Conservation (phyloP, 35 echinoderm and acorn worm genomes). For the Heliocidaris tuberculata region DNA sequence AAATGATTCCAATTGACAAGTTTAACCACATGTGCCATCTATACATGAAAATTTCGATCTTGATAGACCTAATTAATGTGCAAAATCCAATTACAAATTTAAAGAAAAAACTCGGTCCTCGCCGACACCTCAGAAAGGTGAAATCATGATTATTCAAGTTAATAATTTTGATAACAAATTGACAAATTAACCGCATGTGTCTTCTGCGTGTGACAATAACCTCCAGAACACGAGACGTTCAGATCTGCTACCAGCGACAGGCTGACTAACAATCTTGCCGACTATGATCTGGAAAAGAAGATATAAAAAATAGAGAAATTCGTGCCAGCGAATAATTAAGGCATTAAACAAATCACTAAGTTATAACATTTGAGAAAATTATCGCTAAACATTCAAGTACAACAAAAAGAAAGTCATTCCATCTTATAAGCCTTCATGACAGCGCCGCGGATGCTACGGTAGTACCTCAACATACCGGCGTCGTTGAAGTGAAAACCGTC, state of each 20-base stretch:
- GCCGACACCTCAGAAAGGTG: neutral
- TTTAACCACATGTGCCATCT: too few relatives aligned
- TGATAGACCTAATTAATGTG: neutral
- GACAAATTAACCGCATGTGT: neutral
- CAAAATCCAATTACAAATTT: neutral
- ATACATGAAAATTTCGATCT: neutral
- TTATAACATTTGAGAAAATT: too few relatives aligned
- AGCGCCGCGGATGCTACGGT: slow-evolving; percentile 25
- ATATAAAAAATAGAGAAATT: neutral
- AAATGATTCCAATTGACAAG: too few relatives aligned
- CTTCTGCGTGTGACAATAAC: neutral
- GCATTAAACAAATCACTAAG: too few relatives aligned
- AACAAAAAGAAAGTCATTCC: neutral
- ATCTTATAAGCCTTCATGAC: slow-evolving; percentile 44
- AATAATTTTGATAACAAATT: neutral
- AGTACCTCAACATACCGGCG: slow-evolving; percentile 36
- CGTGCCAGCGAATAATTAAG: neutral
- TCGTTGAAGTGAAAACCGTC: slow-evolving; percentile 41
- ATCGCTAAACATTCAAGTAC: too few relatives aligned
- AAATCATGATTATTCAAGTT: neutral
- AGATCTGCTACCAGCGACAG: neutral
- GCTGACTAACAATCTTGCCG: neutral
- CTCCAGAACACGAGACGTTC: neutral
- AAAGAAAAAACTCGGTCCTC: neutral
- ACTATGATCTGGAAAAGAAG: neutral